Base-by-base conservation (phyloP, 2,113 vertebrate genomes). In the Lophura nycthemera region DNA sequence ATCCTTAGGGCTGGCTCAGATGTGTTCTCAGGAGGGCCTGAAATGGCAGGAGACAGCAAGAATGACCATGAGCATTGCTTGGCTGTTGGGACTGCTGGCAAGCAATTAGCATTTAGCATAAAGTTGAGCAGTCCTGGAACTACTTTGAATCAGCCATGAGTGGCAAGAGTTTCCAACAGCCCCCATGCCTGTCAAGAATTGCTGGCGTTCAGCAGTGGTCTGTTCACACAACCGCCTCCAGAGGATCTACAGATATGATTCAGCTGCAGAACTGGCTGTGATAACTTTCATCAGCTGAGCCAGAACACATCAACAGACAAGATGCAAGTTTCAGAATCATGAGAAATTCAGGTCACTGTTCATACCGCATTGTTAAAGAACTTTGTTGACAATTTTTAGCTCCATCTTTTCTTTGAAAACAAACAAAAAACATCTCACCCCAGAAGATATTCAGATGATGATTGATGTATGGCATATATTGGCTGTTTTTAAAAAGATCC, bases 331-430 rank as follows among this genome's bases (percentile, higher is more conserved):
- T 85, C 38, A 60, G 67, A 93, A 70, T 45, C 25, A 4, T 72
- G 83, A 93, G 74, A 63, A 92, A 92, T 90, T 92, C 63, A 63
- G 74, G 75, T 71, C 87, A 13, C 34, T 88, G 11, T 50, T 92
- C 47, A 3, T 69, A 79, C 61, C 74, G 89, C 64, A 56, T 63
- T 73, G 67, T 70, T 83, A 52, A 88, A 92, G 89, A 80, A 71
- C 87, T 87, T 93, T 89, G 84, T 93, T 89, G 84, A 89, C 42
- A 79, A 65, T 66, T 70, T 48, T 48, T 34, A 56, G 64, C 64
- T 67, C 30, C 2, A 1, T 42, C 64, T 60, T 84, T n/a, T 13
- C 42, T 73, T 50, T 25, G 25, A 54, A 54, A 54, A 30, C 48
- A 30, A 83, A 52, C 72, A 54, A 54, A 54, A 54, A 54, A 9